Base-by-base conservation (phyloP, 2,797 vertebrate species). In the Rousettus madagascariensis region DNA sequence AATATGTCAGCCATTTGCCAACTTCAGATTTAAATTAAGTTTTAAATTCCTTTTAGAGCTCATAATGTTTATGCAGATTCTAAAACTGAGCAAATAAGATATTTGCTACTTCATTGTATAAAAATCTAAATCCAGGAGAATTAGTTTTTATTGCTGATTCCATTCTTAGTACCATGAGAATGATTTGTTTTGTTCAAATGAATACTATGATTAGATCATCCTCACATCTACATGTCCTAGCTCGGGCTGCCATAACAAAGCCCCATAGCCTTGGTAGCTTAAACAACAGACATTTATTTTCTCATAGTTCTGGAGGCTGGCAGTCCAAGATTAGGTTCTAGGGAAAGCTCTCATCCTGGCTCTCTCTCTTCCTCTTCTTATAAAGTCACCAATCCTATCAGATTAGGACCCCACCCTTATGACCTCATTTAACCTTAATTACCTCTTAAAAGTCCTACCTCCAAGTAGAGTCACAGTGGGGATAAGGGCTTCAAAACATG, bases 61-160 rank as follows among this genome's bases (percentile, higher is more conserved):
- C 43, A 92, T 9, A 59, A 43, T 53, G 24, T 75, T 85, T 71
- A 93, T 86, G 19, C 38, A 86, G 68, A 88, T 79, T 92, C 86
- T 95, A 89, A 93, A 86, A 88, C 12, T 22, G 19, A 92, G 19
- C 49, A 84, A 91, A 69, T 11, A 93, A 74, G 66, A 33, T 65
- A 88, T 83, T 51, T 84, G 38, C 22, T 20, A 85, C 53, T 78
- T 93, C 11, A 3, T 20, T 55, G 28, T 78, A 69, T 88, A 92
- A 86, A 94, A 95, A 71, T 63, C 85, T 68, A 94, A 95, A 95
- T 92, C 77, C 92, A 96, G 61, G 63, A 92, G 65, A 71, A 89
- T 74, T 68, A 17, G 57, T 78, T 83, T 83, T 59, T 82, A 55
- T 79, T 83, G 57, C 71, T 65, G 55, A 57, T 83, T 90, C 92